Conservation (phyloP, 1,140 invertebrate genomes). For the Maniola jurtina region DNA sequence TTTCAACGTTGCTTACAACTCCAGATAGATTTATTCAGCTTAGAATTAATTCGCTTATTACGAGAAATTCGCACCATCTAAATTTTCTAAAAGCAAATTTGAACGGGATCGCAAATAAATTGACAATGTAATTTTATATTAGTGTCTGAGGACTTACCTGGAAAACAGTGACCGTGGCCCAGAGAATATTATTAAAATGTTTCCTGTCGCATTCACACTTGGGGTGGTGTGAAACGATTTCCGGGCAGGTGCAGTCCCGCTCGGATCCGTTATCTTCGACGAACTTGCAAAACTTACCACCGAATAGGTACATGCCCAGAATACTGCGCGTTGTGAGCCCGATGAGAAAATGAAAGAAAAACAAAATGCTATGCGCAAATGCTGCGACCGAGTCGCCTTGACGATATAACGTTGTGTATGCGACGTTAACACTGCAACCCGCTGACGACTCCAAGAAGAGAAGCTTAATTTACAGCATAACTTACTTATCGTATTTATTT, state of each 20-base stretch:
- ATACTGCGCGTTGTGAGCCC: constrained; percentile 85
- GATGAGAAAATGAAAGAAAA: constrained; percentile 78
- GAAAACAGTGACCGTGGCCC: constrained; percentile 97
- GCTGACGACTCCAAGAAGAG: constrained; percentile 24
- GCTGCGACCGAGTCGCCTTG: constrained; percentile 65
- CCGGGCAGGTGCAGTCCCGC: constrained; percentile 93
- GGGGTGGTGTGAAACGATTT: constrained; percentile 91
- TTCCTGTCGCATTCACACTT: constrained; percentile 96
- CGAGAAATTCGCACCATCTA: constrained; percentile 68
- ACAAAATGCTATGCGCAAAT: constrained; percentile 77
- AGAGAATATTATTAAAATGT: constrained; percentile 98
- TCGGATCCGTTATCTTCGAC: constrained; percentile 91
- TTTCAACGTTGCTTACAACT: constrained; percentile 1
- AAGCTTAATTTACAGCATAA: constrained; percentile 26
- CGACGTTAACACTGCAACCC: constrained; percentile 69
- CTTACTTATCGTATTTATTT: not conserved
- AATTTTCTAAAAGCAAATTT: constrained; percentile 55
- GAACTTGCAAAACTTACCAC: constrained; percentile 99
- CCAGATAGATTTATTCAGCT: constrained; percentile 6
- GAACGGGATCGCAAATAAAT: constrained; percentile 74
- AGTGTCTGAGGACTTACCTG: constrained; percentile 87
- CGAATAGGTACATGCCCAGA: constrained; percentile 99
- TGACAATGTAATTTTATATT: constrained; percentile 62
- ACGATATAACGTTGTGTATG: constrained; percentile 51
- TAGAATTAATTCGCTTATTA: constrained; percentile 25